These are phyloP conservation scores for Bursaphelenchus mucronatus DNA, from an alignment of 1,140 invertebrate species.

Conservation along the genomic window DNA sequence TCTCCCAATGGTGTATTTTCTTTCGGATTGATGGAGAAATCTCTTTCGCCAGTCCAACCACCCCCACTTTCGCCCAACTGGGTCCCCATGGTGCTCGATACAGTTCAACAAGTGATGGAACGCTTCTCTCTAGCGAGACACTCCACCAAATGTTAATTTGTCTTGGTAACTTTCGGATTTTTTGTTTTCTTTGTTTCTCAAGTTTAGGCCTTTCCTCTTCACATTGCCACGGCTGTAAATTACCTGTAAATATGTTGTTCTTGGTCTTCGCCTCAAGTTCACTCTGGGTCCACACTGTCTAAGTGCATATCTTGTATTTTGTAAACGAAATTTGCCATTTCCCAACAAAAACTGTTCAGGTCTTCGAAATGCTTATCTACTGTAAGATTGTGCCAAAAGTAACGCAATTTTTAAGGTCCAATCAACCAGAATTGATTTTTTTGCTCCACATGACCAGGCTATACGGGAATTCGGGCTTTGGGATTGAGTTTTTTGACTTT, in stretches of 20 bases:
- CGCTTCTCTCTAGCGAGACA: constrained; percentile 6
- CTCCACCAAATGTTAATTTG: constrained; percentile 17
- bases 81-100: constrained; percentile 9
- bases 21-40: background rate
- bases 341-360: too few relatives aligned
- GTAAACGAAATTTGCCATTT: too few relatives aligned
- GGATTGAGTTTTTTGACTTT: background rate
- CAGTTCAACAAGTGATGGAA: background rate
- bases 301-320: too few relatives aligned
- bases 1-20: constrained; percentile 11
- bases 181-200: constrained; percentile 3
- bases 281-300: too few relatives aligned
- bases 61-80: background rate
- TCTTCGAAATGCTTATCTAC: too few relatives aligned
- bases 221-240: constrained; percentile 5
- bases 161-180: constrained; percentile 1
- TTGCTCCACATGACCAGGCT: background rate
- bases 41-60: background rate
- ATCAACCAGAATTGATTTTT: background rate
- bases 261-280: too few relatives aligned
- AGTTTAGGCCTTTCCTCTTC: background rate
- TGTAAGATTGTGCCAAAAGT: too few relatives aligned
- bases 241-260: background rate
- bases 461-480: background rate
- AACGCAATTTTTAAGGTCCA: too few relatives aligned